Base-by-base conservation (phyloP, 2,888 invertebrate species). In the Acleris laterana region DNA sequence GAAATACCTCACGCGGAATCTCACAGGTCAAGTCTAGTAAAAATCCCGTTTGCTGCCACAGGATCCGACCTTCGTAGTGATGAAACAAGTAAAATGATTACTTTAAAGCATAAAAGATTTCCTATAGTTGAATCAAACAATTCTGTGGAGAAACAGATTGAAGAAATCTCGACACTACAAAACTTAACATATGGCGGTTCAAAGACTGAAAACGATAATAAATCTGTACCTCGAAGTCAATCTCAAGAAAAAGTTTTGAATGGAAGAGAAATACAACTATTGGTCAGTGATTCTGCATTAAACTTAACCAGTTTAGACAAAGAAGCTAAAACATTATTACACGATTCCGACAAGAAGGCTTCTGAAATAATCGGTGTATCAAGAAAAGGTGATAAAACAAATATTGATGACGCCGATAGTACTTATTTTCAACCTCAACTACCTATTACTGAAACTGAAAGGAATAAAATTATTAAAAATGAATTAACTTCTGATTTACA, bases 91-190 rank as follows among this genome's bases (percentile, higher is more conserved):
- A 60, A 50, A 60, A 50, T 20, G 20, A 20, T 28, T 9, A 55
- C 55, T n/a, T 44, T 50, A 28, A 61, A 56, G 44, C 60, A 53
- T 13, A 60, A 65, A n/a, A 50, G 50, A 5, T 65, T 65, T 11
- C 55, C 55, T 2, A 50, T 56, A 50, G 52, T 65, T 51, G 28
- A 25, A 28, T 65, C 65, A 28, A 55, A 20, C 11, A 56, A 60
- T 17, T 65, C 65, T 16, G 28, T 65, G 17, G 42, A 60, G 49
- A 65, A 65, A 53, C 17, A 50, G 6, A 44, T 61, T 11, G 65
- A 64, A 53, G n/a, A 17, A n/a, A 55, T 55, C 9, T 32, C 55
- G 11, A 17, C 17, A 9, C 22, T 46, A 50, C 49, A 56, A 17
- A 49, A 59, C 17, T 19, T 44, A 17, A 56, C 32, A 32, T 5